Evolutionary conservation across 2,888 invertebrate genomes (phyloP).

Genomic region (Dryobota labecula): DNA sequence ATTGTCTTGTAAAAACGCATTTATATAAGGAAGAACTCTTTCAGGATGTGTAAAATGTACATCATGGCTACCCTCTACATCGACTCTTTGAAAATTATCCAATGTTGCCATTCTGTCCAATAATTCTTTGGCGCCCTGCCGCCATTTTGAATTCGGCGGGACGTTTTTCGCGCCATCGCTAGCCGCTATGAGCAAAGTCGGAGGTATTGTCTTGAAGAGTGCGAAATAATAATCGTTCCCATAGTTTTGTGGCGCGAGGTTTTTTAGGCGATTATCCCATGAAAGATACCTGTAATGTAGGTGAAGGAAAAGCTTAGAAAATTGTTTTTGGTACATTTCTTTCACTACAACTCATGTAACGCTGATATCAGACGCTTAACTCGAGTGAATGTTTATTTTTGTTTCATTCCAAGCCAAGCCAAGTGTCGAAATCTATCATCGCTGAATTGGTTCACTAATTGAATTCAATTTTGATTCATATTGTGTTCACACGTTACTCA

Average conservation of each 20-base stretch:
- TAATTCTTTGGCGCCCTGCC: conserved; percentile 60
- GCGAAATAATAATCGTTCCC: conserved; percentile 74
- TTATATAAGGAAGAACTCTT: conserved; percentile 79
- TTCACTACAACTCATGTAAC: neutral
- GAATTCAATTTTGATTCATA: neutral
- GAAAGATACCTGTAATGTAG: conserved; percentile 75
- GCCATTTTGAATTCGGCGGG: conserved; percentile 44
- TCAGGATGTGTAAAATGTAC: conserved; percentile 91
- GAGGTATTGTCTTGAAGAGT: conserved; percentile 73
- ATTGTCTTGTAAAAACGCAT: conserved; percentile 76
- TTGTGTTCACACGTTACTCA: too few relatives aligned
- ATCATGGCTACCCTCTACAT: conserved; percentile 91
- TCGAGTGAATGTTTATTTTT: neutral
- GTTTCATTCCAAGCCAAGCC: neutral
- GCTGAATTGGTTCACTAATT: neutral
- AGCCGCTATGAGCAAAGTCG: conserved; percentile 76
- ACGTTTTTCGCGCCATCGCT: conserved; percentile 46
- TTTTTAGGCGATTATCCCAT: conserved; percentile 79
- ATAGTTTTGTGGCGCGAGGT: conserved; percentile 73
- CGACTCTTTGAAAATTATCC: conserved; percentile 62
- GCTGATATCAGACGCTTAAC: neutral
- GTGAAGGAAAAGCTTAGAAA: neutral
- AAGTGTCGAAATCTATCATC: neutral
- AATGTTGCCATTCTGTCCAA: conserved; percentile 61
- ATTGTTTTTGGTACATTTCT: neutral